Evolutionary conservation across 2,888 invertebrate species (phyloP).

Genomic region (Melanostoma scalare): DNA sequence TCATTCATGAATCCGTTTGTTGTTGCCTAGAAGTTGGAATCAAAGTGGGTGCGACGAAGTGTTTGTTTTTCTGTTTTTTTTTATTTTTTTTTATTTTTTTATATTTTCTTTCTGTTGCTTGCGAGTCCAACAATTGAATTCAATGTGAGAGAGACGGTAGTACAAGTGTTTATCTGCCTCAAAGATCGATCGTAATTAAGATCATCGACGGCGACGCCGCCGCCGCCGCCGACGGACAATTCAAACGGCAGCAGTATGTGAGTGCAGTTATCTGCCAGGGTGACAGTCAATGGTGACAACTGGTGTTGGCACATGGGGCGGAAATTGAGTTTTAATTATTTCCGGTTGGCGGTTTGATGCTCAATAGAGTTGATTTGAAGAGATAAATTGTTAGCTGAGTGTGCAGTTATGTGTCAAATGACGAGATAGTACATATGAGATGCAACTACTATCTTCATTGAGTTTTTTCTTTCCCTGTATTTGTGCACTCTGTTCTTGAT

Average conservation of each 20-base stretch:
- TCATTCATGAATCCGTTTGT: constrained; percentile 67
- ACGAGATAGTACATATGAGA: constrained; percentile 1
- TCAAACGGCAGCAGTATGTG: constrained; percentile 5
- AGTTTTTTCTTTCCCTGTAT: too few species aligned
- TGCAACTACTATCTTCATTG: neutral
- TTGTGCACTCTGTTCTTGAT: too few species aligned
- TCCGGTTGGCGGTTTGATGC: constrained; percentile 48
- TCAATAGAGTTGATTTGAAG: constrained; percentile 3
- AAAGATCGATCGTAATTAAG: constrained; percentile 62
- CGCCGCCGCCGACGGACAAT: neutral
- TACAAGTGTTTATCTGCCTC: constrained; percentile 48
- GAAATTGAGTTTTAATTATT: constrained; percentile 67
- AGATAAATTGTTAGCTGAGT: neutral
- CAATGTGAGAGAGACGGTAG: constrained; percentile 9
- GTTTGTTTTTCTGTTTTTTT: neutral
- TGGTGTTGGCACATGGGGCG: constrained; percentile 23
- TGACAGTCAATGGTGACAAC: constrained; percentile 21
- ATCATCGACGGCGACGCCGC: constrained; percentile 23
- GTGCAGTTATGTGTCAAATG: constrained; percentile 14
- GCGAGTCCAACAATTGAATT: constrained; percentile 19
- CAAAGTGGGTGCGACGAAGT: constrained; percentile 34
- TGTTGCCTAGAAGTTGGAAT: constrained; percentile 11
- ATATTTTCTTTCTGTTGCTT: constrained; percentile 7
- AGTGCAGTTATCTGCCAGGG: constrained; percentile 33
- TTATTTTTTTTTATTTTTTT: constrained; percentile 1